Percentiles rank a stretch among this genome's conserved stretches.
These are phyloP conservation scores for Hypanus sabinus DNA, from an alignment of 2,113 vertebrate genomes.

Conservation along the genomic window DNA sequence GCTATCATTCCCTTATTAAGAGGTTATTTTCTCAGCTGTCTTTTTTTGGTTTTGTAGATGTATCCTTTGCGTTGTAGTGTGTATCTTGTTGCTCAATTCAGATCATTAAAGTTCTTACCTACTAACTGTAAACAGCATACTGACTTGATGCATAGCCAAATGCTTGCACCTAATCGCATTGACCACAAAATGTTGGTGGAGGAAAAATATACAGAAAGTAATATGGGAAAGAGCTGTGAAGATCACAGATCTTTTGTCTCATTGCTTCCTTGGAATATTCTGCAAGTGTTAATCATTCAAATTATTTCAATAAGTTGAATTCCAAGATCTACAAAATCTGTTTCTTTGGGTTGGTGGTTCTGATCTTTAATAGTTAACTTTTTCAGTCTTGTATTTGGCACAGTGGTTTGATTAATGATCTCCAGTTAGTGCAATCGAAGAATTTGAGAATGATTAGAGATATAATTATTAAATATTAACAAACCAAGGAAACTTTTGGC, in stretches of 20 bases:
- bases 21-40: not conserved
- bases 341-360: not conserved
- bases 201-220: not conserved
- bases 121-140: not conserved
- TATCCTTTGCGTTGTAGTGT: not conserved
- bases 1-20: not conserved
- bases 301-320: not conserved
- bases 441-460: conserved; percentile 27
- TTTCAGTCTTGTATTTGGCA: not conserved
- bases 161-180: not conserved
- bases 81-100: not conserved
- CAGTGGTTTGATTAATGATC: conserved; percentile 15
- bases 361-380: conserved; percentile 15
- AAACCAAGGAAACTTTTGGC: not conserved
- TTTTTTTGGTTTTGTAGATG: not conserved
- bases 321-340: not conserved
- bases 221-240: not conserved
- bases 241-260: not conserved
- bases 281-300: not conserved
- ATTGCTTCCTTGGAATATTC: not conserved
- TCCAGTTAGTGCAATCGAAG: not conserved
- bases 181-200: no score
- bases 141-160: not conserved
- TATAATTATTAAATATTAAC: conserved; percentile 29
- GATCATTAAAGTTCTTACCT: not conserved